Base-by-base conservation (phyloP, 2,797 vertebrate genomes). In the Phrynocephalus guinanensis region DNA sequence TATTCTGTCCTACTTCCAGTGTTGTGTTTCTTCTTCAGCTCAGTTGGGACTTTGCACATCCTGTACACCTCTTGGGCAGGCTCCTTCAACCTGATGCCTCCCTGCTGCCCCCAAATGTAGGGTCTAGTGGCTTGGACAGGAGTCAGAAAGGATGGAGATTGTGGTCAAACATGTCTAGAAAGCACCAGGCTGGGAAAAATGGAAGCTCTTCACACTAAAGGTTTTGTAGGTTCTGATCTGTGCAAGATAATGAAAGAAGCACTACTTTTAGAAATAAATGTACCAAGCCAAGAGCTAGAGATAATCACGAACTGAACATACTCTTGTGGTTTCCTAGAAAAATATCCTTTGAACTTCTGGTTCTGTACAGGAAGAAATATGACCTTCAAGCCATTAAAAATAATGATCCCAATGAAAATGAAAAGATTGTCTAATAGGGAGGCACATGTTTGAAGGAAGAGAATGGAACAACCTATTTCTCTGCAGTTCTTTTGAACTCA, bases 371-470 rank as follows among this genome's bases (percentile, higher is more conserved):
- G 20, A 13, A 60, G 44, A 33, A 82, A 70, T 56, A 26, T 3
- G 33, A 66, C 76, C 33, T 75, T 66, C 9, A 33, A 5, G 70
- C 10, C 76, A 48, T 86, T 33, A 79, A 79, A 86, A 86, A 86
- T 71, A 86, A 71, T 84, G 77, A 84, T 66, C 52, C 50, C 38
- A 56, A 63, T 16, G 60, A 20, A 63, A 63, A 63, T 80, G 67
- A 79, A 71, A 15, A 28, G 38, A 48, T 71, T 79, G 52, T 15
- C 52, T 28, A 73, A 72, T 79, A 63, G 6, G 5, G 6, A 72
- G 5, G 0, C 30, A 33, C 28, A n/a, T 16, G 16, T 87, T 75
- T 87, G 56, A 87, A 67, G 38, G 33, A 22, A 22, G 68, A 26
- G 10, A 52, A 68, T 50, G 13, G 28, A 5, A 52, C 44, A 28